Percentiles rank a stretch among this genome's conserved stretches.
Evolutionary conservation across 2,888 invertebrate genomes (phyloP).

Genomic region (Cremastobaeus sp.): DNA sequence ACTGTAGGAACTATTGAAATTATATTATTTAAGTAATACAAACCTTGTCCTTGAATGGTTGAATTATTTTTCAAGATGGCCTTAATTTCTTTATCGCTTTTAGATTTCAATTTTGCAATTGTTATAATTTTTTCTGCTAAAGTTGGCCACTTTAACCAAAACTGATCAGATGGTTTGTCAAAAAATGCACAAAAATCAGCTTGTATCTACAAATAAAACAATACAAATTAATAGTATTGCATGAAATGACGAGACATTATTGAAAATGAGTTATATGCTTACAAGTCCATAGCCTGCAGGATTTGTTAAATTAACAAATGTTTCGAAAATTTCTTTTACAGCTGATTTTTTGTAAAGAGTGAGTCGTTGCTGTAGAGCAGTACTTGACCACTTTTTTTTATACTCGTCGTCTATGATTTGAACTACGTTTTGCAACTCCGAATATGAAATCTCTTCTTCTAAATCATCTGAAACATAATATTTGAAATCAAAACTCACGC

Average conservation of each 20-base stretch:
- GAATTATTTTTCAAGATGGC: slow-evolving; percentile 6
- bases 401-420: slow-evolving; percentile 36
- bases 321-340: slow-evolving; percentile 17
- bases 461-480: too few relatives aligned
- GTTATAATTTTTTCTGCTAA: slow-evolving; percentile 12
- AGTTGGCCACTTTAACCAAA: slow-evolving; percentile 14
- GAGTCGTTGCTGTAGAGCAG: slow-evolving; percentile 17
- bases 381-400: slow-evolving; percentile 28
- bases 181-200: slow-evolving; percentile 19
- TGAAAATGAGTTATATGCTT: background rate
- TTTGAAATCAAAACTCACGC: background rate
- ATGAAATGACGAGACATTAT: too few relatives aligned
- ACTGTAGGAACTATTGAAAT: too few relatives aligned
- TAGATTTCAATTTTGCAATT: slow-evolving; percentile 2
- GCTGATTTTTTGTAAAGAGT: slow-evolving; percentile 21
- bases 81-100: slow-evolving; percentile 21
- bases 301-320: slow-evolving; percentile 24
- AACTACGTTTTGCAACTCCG: background rate
- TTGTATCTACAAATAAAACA: slow-evolving; percentile 26
- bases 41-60: background rate
- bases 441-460: background rate
- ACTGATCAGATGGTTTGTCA: slow-evolving; percentile 12
- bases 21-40: too few relatives aligned
- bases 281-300: slow-evolving; percentile 34
- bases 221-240: background rate